These are phyloP conservation scores for Caenorhabditis elegans DNA, from an alignment of 1,140 invertebrate genomes.

Conservation along the genomic window DNA sequence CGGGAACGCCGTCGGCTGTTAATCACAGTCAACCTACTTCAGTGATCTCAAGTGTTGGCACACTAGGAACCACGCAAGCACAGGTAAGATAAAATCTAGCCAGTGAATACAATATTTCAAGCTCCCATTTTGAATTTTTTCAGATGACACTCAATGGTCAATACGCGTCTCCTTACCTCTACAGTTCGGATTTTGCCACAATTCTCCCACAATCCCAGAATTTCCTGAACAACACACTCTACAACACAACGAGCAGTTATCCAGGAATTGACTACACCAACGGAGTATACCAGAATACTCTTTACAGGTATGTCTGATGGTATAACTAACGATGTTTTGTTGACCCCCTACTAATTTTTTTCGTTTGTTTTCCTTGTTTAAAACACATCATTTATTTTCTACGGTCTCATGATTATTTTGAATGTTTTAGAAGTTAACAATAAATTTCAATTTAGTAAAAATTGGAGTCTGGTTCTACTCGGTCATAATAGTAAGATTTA, in stretches of 20 bases:
- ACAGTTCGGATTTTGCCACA: constrained; percentile 31
- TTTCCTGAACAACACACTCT: constrained; percentile 23
- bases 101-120: no score
- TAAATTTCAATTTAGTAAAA: no score
- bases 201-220: background rate
- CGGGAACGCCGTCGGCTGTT: constrained; percentile 11
- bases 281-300: constrained; percentile 45
- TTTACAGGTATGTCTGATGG: constrained; percentile 38
- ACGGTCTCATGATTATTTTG: no score
- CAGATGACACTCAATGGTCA: constrained; percentile 34
- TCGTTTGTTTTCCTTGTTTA: no score
- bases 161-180: constrained; percentile 12
- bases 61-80: background rate
- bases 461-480: no score
- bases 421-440: no score
- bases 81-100: background rate
- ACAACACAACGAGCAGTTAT: background rate
- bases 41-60: constrained; percentile 44
- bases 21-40: constrained; percentile 42
- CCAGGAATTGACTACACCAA: background rate
- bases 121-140: no score
- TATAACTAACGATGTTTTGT: no score
- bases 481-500: no score
- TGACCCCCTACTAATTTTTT: no score
- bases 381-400: no score